Base-by-base conservation (phyloP, 2,113 vertebrate genomes). In the Pterophyllum scalare region DNA sequence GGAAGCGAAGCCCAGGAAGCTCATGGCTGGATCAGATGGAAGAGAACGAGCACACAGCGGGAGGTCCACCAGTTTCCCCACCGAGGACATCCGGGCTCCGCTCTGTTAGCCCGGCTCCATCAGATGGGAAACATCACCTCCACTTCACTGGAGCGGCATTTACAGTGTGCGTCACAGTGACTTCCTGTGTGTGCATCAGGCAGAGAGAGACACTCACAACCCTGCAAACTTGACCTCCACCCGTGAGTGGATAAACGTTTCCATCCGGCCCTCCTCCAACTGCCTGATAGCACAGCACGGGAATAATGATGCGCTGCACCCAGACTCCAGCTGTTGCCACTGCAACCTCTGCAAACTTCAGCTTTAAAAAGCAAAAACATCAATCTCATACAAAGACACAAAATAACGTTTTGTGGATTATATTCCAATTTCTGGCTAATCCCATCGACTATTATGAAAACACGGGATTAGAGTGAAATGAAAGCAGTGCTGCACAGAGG, bases 321-420 rank as follows among this genome's bases (percentile, higher is more conserved):
- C 61, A 79, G 12, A 79, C 80, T 57, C 62, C 85, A 79, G 80
- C 67, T 87, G 40, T 79, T 20, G 8, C 67, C 13, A 43, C 0
- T 6, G 24, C 8, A 76, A 52, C 67, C 52, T 64, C 57, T 31
- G 19, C 52, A 75, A 74, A 57, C 79, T n/a, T 54, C 2, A 59
- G 74, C 9, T 77, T 54, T 7, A 75, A 59, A 54, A 54, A 20
- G 15, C 14, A 20, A n/a, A 67, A 54, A 46, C 57, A 2, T 19
- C 46, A 8, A 77, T 75, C 40, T 75, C 52, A 80, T 14, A 2
- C 26, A 38, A 61, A 70, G 35, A 84, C 8, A 31, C 20, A 65
- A 78, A 78, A 81, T 2, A n/a, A 79, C 65, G 38, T 67, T 43
- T 78, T 15, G 11, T 33, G 75, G 75, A 89, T 89, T 59, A 83